Evolutionary conservation across 2,888 invertebrate species (phyloP).

Genomic region (Eilema sororculum): DNA sequence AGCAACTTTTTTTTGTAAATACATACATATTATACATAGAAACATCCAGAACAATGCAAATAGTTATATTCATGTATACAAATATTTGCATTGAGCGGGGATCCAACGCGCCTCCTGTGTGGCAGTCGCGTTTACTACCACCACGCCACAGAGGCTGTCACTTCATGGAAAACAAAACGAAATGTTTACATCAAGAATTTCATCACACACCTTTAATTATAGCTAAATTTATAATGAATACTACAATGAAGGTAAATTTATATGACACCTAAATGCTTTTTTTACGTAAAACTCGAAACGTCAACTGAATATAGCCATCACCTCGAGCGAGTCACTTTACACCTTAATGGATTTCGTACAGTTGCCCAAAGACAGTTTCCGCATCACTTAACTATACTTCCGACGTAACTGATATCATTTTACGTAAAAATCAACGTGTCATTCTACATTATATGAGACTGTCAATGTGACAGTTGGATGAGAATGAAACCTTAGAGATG

Average conservation of each 20-base stretch:
- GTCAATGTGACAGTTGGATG: constrained; percentile 42
- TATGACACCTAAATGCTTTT: constrained; percentile 19
- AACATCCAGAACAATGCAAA: no score
- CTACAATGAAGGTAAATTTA: neutral
- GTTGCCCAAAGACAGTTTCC: constrained; percentile 81
- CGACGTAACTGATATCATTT: constrained; percentile 83
- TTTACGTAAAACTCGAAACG: constrained; percentile 46
- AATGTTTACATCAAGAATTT: no score
- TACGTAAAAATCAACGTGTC: constrained; percentile 76
- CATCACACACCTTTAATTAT: no score
- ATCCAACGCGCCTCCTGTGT: no score
- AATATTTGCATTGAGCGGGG: no score
- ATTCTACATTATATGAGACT: constrained; percentile 65
- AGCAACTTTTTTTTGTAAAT: no score
- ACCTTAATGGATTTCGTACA: constrained; percentile 78
- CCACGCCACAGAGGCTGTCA: no score
- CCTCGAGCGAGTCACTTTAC: constrained; percentile 76
- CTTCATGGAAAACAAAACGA: no score
- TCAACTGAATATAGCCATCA: constrained; percentile 58
- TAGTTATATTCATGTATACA: no score
- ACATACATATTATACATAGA: no score
- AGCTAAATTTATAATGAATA: no score
- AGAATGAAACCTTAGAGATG: constrained; percentile 63
- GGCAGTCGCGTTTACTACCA: no score
- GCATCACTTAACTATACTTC: constrained; percentile 81